These are phyloP conservation scores for Misgurnus anguillicaudatus DNA, from an alignment of 2,113 vertebrate genomes.

Conservation along the genomic window DNA sequence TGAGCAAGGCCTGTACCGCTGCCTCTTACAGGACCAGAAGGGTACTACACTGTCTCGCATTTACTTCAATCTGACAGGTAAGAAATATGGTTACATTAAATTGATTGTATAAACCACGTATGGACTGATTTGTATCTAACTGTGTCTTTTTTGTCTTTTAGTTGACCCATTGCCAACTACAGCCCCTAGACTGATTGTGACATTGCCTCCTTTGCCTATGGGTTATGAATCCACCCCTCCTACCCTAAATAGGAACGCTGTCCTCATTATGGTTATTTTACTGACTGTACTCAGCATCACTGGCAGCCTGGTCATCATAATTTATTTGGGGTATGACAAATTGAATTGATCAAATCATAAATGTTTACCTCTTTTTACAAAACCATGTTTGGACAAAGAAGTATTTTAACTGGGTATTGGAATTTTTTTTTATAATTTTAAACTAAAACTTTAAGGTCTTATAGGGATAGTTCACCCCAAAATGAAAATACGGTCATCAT, in stretches of 20 bases:
- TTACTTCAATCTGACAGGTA: conserved; percentile 64
- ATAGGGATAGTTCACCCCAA: too few relatives aligned
- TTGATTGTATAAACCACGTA: background rate
- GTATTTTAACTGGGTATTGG: too few relatives aligned
- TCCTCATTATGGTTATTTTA: conserved; percentile 56
- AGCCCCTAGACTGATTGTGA: conserved; percentile 39
- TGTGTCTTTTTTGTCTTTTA: conserved; percentile 43
- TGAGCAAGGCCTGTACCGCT: conserved; percentile 69
- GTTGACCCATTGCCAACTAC: conserved; percentile 54
- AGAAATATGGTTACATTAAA: background rate
- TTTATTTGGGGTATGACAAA: conserved; percentile 64
- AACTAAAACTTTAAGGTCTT: too few relatives aligned
- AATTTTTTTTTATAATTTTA: too few relatives aligned
- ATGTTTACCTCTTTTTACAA: too few relatives aligned
- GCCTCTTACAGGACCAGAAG: conserved; percentile 60
- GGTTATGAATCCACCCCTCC: conserved; percentile 38
- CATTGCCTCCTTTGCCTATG: conserved; percentile 56
- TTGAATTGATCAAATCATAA: background rate
- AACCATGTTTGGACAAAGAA: too few relatives aligned
- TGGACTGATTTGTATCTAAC: too few relatives aligned
- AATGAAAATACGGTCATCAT: too few relatives aligned
- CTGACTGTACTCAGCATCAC: conserved; percentile 60
- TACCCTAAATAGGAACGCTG: conserved; percentile 29
- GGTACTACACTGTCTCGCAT: conserved; percentile 60
- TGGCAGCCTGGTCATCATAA: conserved; percentile 57